A percentile compares a stretch with the other conserved stretches of the same genome.
Conservation (phyloP, 92 coral and sea anemone species). For the Zoanthus gigantus region DNA sequence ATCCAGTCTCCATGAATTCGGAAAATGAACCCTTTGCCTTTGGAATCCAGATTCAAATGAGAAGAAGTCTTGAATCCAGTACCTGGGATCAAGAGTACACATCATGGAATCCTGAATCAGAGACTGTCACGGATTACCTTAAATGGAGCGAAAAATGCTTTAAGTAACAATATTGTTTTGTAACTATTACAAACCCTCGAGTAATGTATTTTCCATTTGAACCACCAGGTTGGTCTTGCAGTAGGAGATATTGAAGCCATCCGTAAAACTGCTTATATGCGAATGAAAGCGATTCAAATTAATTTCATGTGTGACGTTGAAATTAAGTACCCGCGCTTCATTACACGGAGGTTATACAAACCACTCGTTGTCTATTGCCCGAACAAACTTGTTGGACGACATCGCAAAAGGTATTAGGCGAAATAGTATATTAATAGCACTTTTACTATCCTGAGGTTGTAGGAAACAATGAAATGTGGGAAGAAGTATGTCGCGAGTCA, state of each 20-base stretch:
- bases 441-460: too few species aligned
- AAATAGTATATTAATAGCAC: neutral
- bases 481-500: too few species aligned
- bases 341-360: constrained; percentile 68
- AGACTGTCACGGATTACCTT: too few species aligned
- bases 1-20: too few species aligned
- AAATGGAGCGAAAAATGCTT: neutral
- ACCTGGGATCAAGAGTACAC: too few species aligned
- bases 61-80: too few species aligned
- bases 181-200: neutral
- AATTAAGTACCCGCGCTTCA: constrained; percentile 66
- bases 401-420: neutral
- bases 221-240: constrained; percentile 64
- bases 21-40: too few species aligned
- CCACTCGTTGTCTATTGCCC: constrained; percentile 52
- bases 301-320: constrained; percentile 75
- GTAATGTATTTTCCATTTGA: neutral
- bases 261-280: constrained; percentile 57
- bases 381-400: constrained; percentile 9
- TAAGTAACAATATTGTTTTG: neutral
- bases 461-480: too few species aligned
- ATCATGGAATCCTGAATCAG: too few species aligned
- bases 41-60: too few species aligned
- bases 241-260: constrained; percentile 71
- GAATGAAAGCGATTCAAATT: constrained; percentile 73